phyloP scores from a whole-genome alignment of 2,888 invertebrate genomes.

The Drosophila barbarae region DNA sequence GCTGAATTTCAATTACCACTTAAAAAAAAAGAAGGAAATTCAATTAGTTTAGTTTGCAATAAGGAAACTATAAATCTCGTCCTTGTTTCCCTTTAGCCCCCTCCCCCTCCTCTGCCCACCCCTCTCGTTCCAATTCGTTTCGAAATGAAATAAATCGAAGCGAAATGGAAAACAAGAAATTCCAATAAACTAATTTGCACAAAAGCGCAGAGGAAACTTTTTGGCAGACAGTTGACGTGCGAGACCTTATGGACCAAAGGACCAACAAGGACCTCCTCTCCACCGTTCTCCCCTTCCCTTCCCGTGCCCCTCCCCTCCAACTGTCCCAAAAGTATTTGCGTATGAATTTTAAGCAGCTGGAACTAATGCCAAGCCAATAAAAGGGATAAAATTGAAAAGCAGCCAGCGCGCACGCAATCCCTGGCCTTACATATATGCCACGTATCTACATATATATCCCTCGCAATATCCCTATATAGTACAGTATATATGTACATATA shows the following conservation, averaged over 20 bases:
- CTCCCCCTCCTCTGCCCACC: background rate
- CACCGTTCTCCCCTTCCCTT: too few relatives aligned
- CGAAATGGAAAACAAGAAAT: conserved; percentile 68
- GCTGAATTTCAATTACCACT: background rate
- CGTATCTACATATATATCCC: conserved; percentile 12
- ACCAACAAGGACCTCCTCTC: background rate
- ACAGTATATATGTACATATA: background rate
- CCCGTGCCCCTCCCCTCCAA: background rate
- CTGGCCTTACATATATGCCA: background rate
- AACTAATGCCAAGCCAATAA: conserved; percentile 66
- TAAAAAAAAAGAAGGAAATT: background rate
- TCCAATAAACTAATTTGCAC: conserved; percentile 78
- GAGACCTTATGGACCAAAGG: conserved; percentile 17
- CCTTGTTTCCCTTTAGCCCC: background rate
- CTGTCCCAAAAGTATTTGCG: conserved; percentile 52
- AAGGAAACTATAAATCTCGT: conserved; percentile 22
- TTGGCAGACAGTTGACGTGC: conserved; percentile 43
- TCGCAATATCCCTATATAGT: conserved; percentile 1
- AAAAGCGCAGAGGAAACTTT: conserved; percentile 53
- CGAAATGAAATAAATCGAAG: conserved; percentile 37
- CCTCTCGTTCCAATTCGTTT: conserved; percentile 8
- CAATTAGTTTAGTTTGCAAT: conserved; percentile 6
- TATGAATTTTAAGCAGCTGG: conserved; percentile 72
- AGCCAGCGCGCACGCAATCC: conserved; percentile 20
- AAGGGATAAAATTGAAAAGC: conserved; percentile 71